Percentiles rank a stretch among this genome's conserved stretches.
phyloP scores from a whole-genome alignment of 1,140 invertebrate species.

The Acyrthosiphon pisum region DNA sequence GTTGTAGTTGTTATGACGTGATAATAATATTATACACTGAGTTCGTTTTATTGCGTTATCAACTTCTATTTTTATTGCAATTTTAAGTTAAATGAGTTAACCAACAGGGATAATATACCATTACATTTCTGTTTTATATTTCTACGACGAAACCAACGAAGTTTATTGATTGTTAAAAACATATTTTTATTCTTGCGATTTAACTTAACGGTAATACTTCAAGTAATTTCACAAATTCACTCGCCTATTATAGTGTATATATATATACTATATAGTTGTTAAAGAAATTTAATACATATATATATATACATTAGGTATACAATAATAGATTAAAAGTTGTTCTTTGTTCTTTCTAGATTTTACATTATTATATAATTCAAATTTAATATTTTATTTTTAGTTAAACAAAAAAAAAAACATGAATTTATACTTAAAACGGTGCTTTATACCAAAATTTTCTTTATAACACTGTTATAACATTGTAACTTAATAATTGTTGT shows the following conservation, averaged over 20 bases:
- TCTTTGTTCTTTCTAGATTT: slow-evolving; percentile 9
- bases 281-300: neutral
- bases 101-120: neutral
- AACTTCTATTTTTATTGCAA: neutral
- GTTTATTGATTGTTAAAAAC: slow-evolving; percentile 12
- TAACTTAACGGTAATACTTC: neutral
- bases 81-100: neutral
- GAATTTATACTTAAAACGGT: slow-evolving; percentile 36
- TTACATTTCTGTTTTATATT: neutral
- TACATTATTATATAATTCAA: slow-evolving; percentile 20
- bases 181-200: neutral
- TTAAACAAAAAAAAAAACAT: neutral
- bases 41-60: neutral
- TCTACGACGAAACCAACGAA: neutral
- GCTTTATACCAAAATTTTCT: slow-evolving; percentile 54
- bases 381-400: slow-evolving; percentile 27
- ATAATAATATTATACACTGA: neutral
- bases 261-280: neutral
- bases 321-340: slow-evolving; percentile 13
- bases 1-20: too few relatives aligned
- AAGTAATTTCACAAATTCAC: neutral
- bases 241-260: neutral
- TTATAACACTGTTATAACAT: slow-evolving; percentile 55
- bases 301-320: neutral
- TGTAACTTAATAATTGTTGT: slow-evolving; percentile 53